Conservation (phyloP, 2,888 invertebrate genomes). For the Callimorpha dominula region DNA sequence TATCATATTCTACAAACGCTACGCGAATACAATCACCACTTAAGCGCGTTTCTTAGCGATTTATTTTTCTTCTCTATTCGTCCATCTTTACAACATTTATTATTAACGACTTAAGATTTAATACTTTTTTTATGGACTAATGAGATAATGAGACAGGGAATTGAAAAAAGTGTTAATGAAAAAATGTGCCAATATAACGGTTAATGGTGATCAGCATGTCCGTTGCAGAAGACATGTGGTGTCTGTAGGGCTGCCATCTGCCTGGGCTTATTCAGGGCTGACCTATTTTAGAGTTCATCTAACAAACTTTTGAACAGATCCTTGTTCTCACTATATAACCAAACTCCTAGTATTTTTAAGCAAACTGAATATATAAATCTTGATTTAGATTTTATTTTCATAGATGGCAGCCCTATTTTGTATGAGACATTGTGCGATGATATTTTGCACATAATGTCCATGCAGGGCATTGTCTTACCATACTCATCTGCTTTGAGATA, state of each 20-base stretch:
- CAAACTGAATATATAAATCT: not conserved
- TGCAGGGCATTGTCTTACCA: constrained; percentile 89
- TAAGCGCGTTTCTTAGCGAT: constrained; percentile 10
- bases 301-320: not conserved
- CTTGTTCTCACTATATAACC: not conserved
- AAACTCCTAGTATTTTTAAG: not conserved
- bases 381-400: constrained; percentile 3
- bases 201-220: constrained; percentile 51
- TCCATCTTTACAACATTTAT: constrained; percentile 8
- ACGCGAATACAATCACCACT: constrained; percentile 6
- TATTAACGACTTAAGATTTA: not conserved
- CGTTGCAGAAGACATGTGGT: constrained; percentile 73
- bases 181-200: constrained; percentile 51
- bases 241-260: constrained; percentile 43
- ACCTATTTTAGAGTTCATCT: not conserved
- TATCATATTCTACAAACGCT: constrained; percentile 25
- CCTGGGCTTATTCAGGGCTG: constrained; percentile 14
- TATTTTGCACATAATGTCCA: constrained; percentile 74
- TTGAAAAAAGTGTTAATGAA: constrained; percentile 48
- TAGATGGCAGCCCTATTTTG: constrained; percentile 35
- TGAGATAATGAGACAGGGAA: constrained; percentile 17
- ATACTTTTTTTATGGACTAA: constrained; percentile 6
- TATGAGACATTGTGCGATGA: constrained; percentile 57
- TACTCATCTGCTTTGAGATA: constrained; percentile 94
- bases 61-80: not conserved